phyloP scores from a whole-genome alignment of 2,113 vertebrate genomes.

The Deroptyus accipitrinus region DNA sequence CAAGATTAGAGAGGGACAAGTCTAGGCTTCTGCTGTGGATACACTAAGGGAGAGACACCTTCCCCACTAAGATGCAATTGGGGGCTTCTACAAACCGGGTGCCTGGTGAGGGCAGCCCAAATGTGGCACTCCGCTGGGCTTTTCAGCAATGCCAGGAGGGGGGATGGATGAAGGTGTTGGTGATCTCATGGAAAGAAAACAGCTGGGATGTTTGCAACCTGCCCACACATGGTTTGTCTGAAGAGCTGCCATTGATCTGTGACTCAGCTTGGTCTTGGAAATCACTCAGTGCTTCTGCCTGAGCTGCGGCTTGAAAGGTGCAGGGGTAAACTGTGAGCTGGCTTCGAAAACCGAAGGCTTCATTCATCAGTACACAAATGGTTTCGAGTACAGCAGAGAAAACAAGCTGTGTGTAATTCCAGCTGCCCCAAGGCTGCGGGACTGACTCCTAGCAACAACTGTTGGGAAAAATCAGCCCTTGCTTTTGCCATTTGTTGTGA shows the following conservation, averaged over 20 bases:
- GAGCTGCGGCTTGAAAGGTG: neutral
- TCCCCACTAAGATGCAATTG: fast-evolving
- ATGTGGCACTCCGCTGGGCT: fast-evolving
- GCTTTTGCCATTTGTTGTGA: neutral
- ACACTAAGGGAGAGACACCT: neutral
- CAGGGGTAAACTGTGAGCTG: neutral
- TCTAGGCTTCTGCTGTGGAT: neutral
- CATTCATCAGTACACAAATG: fast-evolving
- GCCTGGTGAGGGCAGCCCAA: fast-evolving
- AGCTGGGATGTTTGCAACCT: neutral
- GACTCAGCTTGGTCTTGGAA: neutral
- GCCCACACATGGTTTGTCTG: neutral
- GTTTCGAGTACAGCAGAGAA: neutral
- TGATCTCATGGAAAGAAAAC: neutral
- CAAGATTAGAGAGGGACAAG: neutral
- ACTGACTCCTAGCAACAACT: neutral
- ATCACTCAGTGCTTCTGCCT: neutral
- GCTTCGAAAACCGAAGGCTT: neutral
- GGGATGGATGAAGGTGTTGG: fast-evolving
- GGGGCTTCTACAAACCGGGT: neutral
- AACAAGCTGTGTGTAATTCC: neutral
- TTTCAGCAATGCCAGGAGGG: neutral
- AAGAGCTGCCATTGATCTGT: neutral
- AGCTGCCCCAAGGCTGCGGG: neutral
- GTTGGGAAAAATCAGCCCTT: neutral